Conservation (phyloP, 2,888 invertebrate species). For the Malacosoma neustria region DNA sequence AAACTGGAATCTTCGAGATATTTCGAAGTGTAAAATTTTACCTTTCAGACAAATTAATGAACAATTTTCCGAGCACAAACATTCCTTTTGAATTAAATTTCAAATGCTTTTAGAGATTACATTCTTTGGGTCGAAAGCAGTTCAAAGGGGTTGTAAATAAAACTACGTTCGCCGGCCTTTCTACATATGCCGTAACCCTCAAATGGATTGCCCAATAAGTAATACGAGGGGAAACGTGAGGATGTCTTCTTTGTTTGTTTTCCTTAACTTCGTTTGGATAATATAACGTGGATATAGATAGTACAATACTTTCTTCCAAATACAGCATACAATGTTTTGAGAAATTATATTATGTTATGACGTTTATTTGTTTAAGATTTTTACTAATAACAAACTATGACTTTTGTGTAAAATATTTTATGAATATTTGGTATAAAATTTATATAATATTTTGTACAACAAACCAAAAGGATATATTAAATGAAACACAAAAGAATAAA, state of each 20-base stretch:
- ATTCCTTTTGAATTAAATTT: constrained; percentile 28
- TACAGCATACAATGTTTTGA: too few relatives aligned
- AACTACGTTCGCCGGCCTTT: constrained; percentile 10
- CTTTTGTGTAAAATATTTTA: too few relatives aligned
- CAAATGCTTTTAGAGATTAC: constrained; percentile 20
- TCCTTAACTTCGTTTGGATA: constrained; percentile 2
- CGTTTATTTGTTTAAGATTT: too few relatives aligned
- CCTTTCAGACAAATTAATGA: constrained; percentile 36
- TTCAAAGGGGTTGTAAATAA: constrained; percentile 10
- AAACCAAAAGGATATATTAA: too few relatives aligned
- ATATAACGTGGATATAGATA: neutral
- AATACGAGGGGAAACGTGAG: constrained; percentile 4
- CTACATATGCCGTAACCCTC: constrained; percentile 9
- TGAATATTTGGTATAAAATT: too few relatives aligned
- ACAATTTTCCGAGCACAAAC: constrained; percentile 28
- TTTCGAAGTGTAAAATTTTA: constrained; percentile 32
- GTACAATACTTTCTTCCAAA: too few relatives aligned
- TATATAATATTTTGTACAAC: too few relatives aligned
- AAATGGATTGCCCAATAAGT: constrained; percentile 12
- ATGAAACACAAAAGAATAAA: too few relatives aligned
- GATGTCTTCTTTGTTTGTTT: constrained; percentile 7
- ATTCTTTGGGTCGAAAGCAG: constrained; percentile 21
- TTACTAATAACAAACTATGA: too few relatives aligned
- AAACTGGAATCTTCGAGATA: constrained; percentile 34
- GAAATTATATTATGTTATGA: too few relatives aligned